Percentiles rank a stretch among this genome's conserved stretches.
These are phyloP conservation scores for Tortricodes alternella DNA, from an alignment of 2,888 invertebrate species.

Conservation along the genomic window DNA sequence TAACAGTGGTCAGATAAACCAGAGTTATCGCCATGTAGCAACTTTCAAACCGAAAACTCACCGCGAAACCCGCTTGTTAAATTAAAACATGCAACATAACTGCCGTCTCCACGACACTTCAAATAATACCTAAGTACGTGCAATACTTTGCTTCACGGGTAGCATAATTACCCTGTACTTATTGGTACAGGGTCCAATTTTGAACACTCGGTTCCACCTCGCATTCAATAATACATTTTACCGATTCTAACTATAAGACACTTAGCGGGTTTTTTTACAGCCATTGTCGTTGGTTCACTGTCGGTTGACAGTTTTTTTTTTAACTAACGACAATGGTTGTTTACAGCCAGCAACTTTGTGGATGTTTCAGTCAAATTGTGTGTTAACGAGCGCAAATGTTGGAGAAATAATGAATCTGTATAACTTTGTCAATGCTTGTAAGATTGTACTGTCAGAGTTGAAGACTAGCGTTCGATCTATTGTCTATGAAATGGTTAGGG, in stretches of 20 bases:
- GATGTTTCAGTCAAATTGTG: no score
- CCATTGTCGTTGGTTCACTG: not conserved
- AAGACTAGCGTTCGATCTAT: not conserved
- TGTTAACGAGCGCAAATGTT: no score
- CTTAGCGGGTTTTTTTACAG: not conserved
- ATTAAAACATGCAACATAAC: conserved; percentile 24
- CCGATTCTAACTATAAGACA: conserved; percentile 11
- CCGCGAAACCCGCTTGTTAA: conserved; percentile 8
- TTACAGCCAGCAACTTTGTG: not conserved
- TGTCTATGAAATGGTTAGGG: not conserved
- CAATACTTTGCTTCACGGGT: no score
- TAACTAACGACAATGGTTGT: not conserved
- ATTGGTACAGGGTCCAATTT: no score
- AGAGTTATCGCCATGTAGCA: not conserved
- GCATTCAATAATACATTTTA: conserved; percentile 20
- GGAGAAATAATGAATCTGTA: no score
- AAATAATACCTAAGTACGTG: conserved; percentile 21
- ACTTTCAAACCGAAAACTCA: no score
- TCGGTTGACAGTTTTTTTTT: no score
- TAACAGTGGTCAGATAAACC: not conserved
- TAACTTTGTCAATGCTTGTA: not conserved
- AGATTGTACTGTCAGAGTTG: not conserved
- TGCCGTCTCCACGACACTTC: conserved; percentile 10
- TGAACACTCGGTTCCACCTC: no score
- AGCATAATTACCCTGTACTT: no score